These are phyloP conservation scores for Rafetus swinhoei DNA, from an alignment of 2,113 vertebrate species.

Conservation along the genomic window DNA sequence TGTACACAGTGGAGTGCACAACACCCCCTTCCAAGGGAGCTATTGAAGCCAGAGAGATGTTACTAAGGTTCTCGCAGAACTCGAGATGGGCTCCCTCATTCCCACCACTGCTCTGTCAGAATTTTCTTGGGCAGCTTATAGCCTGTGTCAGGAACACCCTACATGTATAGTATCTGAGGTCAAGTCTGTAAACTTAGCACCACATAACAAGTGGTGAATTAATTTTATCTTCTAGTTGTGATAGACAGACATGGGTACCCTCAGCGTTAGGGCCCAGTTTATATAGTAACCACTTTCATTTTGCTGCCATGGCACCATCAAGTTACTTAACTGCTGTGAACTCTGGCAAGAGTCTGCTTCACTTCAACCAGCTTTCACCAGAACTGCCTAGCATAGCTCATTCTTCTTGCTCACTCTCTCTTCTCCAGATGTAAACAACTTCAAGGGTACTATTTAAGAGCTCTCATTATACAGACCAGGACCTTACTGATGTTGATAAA, in stretches of 20 bases:
- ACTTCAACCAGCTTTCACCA: background rate
- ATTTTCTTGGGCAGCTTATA: background rate
- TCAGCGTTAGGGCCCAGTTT: background rate
- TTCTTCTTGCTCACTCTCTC: background rate
- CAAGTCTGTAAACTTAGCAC: background rate
- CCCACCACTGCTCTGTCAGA: rapidly evolving
- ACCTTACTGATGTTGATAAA: background rate
- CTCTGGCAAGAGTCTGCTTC: background rate
- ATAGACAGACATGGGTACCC: background rate
- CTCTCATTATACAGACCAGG: background rate
- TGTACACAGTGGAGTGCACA: rapidly evolving
- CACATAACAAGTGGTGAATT: conserved; percentile 13
- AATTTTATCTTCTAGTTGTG: background rate
- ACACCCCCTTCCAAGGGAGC: rapidly evolving
- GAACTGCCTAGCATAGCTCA: background rate
- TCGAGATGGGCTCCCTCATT: rapidly evolving
- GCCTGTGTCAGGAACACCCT: background rate
- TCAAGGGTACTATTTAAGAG: background rate
- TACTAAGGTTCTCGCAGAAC: rapidly evolving
- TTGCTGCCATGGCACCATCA: background rate
- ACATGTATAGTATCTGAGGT: rapidly evolving
- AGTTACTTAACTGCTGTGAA: background rate
- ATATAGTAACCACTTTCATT: background rate
- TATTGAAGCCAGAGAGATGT: background rate
- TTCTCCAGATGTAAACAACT: background rate